Conservation (phyloP, 1,140 invertebrate species). For the Zaprionus ornatus region DNA sequence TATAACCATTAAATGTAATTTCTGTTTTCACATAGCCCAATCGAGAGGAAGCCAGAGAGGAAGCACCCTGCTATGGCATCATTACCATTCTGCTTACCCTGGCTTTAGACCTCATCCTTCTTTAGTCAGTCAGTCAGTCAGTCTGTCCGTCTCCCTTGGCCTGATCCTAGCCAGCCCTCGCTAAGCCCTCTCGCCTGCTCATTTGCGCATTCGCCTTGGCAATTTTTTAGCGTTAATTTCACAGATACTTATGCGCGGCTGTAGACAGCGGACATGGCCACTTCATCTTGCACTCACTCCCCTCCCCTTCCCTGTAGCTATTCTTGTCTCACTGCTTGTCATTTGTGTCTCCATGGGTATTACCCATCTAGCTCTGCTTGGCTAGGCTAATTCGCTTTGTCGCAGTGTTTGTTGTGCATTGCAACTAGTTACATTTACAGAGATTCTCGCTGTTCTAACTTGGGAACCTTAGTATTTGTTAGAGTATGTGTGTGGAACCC, state of each 20-base stretch:
- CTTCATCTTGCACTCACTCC: neutral
- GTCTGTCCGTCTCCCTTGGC: neutral
- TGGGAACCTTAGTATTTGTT: no score
- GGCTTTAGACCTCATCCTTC: neutral
- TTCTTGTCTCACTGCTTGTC: neutral
- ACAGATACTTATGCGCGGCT: conserved; percentile 74
- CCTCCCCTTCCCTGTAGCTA: neutral
- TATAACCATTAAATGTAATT: conserved; percentile 80
- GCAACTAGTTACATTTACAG: neutral
- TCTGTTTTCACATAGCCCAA: conserved; percentile 43
- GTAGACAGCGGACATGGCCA: conserved; percentile 39
- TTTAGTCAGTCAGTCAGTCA: neutral
- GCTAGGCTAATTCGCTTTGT: conserved; percentile 23
- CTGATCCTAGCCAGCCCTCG: neutral
- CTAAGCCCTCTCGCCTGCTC: conserved; percentile 56
- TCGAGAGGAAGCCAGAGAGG: conserved; percentile 19
- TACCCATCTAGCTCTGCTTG: conserved; percentile 20
- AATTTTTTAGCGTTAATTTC: conserved; percentile 72
- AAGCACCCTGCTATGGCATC: no score
- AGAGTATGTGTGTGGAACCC: no score
- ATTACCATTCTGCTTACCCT: no score
- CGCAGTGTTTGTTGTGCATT: neutral
- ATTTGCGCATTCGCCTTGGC: conserved; percentile 47
- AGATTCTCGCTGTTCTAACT: no score
- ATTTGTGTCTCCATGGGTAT: conserved; percentile 13